Percentiles rank a stretch among this genome's conserved stretches.
Evolutionary conservation across 2,888 invertebrate species (phyloP).

Genomic region (Monochamus alternatus): DNA sequence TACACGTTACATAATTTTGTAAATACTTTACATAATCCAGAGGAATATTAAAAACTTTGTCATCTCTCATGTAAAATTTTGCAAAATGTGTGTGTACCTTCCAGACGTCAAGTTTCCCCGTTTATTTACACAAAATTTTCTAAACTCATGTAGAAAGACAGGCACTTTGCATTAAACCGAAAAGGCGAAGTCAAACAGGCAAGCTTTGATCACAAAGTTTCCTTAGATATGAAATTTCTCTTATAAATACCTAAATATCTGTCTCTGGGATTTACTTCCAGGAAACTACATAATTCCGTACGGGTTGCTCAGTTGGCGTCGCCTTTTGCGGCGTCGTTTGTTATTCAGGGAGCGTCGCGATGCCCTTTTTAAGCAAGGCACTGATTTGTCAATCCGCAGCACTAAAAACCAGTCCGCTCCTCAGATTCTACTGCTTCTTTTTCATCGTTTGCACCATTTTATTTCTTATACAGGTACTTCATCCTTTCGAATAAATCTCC

Average conservation of each 20-base stretch:
- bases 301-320: conserved; percentile 52
- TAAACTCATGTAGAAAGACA: conserved; percentile 47
- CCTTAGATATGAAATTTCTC: conserved; percentile 48
- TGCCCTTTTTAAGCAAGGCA: conserved; percentile 59
- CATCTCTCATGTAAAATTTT: neutral
- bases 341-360: conserved; percentile 60
- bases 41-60: too few species aligned
- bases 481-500: conserved; percentile 52
- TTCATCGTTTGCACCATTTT: conserved; percentile 59
- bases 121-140: conserved; percentile 49
- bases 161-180: conserved; percentile 46
- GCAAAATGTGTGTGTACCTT: neutral
- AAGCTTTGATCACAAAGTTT: conserved; percentile 50
- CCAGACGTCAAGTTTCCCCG: conserved; percentile 27
- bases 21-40: too few species aligned
- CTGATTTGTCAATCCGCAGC: conserved; percentile 61
- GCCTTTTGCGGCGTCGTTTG: conserved; percentile 60
- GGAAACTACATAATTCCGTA: conserved; percentile 56
- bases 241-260: conserved; percentile 48
- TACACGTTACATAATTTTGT: too few species aligned
- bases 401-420: conserved; percentile 57
- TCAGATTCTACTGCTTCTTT: conserved; percentile 56
- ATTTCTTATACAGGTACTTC: conserved; percentile 53
- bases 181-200: conserved; percentile 51
- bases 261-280: conserved; percentile 41